These are phyloP conservation scores for Trichechus manatus DNA, from an alignment of 2,113 vertebrate species.

Conservation along the genomic window DNA sequence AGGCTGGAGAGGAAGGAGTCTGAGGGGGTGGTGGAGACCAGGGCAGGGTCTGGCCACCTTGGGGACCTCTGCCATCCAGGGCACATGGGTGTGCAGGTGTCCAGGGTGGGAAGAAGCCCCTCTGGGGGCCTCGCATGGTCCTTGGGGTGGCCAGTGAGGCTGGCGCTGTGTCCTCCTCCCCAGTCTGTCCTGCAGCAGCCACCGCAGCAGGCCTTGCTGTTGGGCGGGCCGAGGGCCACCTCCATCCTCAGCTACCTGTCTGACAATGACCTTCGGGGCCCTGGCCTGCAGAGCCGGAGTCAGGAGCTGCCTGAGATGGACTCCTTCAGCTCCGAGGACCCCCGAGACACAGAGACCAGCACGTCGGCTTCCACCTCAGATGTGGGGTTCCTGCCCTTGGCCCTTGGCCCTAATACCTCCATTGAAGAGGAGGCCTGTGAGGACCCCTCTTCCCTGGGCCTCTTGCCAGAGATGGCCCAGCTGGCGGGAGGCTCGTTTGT, in stretches of 20 bases:
- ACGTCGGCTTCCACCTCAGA: conserved; percentile 78
- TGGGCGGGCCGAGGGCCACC: conserved; percentile 84
- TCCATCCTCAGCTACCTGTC: conserved; percentile 93
- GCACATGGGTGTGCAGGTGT: rapidly evolving
- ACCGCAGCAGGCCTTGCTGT: conserved; percentile 78
- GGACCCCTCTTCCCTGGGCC: conserved; percentile 88
- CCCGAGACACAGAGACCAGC: conserved; percentile 80
- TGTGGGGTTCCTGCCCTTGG: conserved; percentile 69
- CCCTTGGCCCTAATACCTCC: conserved; percentile 64
- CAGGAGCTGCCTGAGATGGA: conserved; percentile 80
- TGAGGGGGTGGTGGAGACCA: not conserved
- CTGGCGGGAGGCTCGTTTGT: not conserved
- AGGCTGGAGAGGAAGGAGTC: not conserved
- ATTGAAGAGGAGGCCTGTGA: conserved; percentile 78
- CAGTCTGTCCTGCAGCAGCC: conserved; percentile 91
- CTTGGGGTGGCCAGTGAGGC: not conserved
- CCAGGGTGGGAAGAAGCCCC: not conserved
- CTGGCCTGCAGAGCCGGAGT: conserved; percentile 76
- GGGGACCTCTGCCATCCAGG: not conserved
- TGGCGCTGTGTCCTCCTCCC: not conserved
- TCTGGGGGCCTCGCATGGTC: not conserved
- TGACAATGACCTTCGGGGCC: conserved; percentile 84
- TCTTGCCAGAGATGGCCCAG: conserved; percentile 88
- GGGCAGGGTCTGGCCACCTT: not conserved
- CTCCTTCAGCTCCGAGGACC: conserved; percentile 86